Conservation (phyloP, 2,888 invertebrate species). For the Eucera pruinosa region DNA sequence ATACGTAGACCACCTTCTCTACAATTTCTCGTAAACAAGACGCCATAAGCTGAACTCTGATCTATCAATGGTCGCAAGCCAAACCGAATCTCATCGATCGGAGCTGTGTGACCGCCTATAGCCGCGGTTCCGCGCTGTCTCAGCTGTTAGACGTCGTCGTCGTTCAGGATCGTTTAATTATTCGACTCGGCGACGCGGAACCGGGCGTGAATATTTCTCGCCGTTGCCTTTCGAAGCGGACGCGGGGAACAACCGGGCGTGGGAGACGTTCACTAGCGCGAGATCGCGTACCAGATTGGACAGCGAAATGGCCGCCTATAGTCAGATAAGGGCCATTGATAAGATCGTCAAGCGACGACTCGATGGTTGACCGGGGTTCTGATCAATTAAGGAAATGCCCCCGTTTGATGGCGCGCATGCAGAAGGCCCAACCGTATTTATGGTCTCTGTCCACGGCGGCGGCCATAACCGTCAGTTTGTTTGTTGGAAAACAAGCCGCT, state of each 20-base stretch:
- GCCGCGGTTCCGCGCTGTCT: conserved; percentile 39
- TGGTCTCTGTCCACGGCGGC: conserved; percentile 45
- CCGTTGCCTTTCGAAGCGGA: conserved; percentile 22
- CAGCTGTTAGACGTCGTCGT: conserved; percentile 44
- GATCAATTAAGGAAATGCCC: conserved; percentile 55
- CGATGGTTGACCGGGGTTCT: conserved; percentile 22
- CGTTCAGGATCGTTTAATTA: conserved; percentile 53
- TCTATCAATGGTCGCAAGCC: too few relatives aligned
- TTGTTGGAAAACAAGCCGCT: conserved; percentile 60
- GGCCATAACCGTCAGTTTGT: conserved; percentile 64
- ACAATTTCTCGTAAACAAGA: too few relatives aligned
- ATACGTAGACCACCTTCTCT: too few relatives aligned
- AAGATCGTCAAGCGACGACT: conserved; percentile 34
- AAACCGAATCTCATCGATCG: too few relatives aligned
- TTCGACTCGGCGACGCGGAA: conserved; percentile 54
- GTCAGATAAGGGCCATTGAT: conserved; percentile 44
- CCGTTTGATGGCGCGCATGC: conserved; percentile 5
- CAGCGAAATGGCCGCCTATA: conserved; percentile 1
- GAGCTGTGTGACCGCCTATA: not conserved
- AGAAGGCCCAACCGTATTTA: conserved; percentile 49
- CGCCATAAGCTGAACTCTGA: too few relatives aligned
- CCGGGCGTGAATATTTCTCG: conserved; percentile 42
- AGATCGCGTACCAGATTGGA: conserved; percentile 44
- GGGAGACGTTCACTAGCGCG: conserved; percentile 35
- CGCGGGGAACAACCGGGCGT: conserved; percentile 27